Conservation (phyloP, 2,113 vertebrate genomes). For the Gavialis gangeticus region DNA sequence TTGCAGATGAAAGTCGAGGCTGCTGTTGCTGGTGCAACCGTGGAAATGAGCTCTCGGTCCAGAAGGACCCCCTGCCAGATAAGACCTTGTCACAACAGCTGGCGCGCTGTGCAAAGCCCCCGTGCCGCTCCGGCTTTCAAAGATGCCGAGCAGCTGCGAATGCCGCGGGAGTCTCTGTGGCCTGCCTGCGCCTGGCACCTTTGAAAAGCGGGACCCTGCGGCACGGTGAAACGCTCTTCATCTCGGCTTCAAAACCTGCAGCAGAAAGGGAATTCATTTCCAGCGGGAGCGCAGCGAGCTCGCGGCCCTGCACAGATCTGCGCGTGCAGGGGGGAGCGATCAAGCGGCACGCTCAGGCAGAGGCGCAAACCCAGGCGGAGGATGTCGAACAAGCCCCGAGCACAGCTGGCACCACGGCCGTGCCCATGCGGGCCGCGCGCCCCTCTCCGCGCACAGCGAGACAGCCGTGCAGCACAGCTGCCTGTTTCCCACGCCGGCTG, state of each 20-base stretch:
- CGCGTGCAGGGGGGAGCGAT: neutral
- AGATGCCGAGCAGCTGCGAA: neutral
- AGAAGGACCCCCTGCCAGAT: neutral
- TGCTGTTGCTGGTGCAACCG: neutral
- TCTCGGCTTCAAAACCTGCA: neutral
- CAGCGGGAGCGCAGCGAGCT: neutral
- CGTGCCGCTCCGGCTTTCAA: neutral
- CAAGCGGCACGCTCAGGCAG: neutral
- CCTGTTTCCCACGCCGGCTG: neutral
- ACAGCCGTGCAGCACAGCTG: neutral
- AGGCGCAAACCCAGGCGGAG: neutral
- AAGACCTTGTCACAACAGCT: neutral
- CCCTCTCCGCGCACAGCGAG: neutral
- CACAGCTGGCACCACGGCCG: neutral
- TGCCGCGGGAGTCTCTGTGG: neutral
- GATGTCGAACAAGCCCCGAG: neutral
- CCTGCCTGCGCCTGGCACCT: neutral
- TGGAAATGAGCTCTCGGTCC: accelerated
- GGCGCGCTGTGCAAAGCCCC: neutral
- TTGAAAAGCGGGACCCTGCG: neutral
- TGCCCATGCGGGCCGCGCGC: accelerated
- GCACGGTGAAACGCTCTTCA: neutral
- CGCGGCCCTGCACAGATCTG: neutral
- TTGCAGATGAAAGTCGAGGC: accelerated
- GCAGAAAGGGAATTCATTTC: neutral